These are phyloP conservation scores for Gasterosteus nipponicus DNA, from an alignment of 2,113 vertebrate species.

Conservation along the genomic window DNA sequence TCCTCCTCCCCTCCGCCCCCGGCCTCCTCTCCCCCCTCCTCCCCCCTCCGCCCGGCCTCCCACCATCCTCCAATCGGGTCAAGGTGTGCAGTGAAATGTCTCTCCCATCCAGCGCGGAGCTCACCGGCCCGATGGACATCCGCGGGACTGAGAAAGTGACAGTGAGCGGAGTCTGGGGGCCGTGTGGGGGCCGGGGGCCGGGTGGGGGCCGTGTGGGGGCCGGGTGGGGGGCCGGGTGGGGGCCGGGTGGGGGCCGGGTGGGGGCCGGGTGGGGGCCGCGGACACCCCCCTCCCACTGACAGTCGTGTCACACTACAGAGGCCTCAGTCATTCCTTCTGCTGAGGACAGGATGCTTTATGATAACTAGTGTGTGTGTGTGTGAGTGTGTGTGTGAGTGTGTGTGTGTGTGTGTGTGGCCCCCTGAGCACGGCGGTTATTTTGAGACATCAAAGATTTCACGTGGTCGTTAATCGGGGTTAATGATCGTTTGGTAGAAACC, in stretches of 20 bases:
- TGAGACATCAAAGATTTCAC: neutral
- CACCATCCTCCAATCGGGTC: neutral
- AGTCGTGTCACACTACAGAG: constrained; percentile 79
- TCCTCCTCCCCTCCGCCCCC: neutral
- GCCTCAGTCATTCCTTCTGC: constrained; percentile 76
- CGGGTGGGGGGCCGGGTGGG: constrained; percentile 48
- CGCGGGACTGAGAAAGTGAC: constrained; percentile 25
- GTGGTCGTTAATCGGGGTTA: neutral
- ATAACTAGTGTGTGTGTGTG: constrained; percentile 68
- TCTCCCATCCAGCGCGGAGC: constrained; percentile 59
- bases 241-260: no score
- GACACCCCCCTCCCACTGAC: constrained; percentile 74
- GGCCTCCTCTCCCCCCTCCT: neutral
- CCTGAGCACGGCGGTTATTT: neutral
- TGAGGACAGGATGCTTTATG: constrained; percentile 80
- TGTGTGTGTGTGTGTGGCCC: constrained; percentile 45
- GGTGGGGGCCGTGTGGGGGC: constrained; percentile 35
- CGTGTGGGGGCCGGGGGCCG: constrained; percentile 54
- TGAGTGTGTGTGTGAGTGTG: constrained; percentile 53
- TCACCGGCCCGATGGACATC: constrained; percentile 50
- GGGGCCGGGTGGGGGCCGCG: constrained; percentile 64
- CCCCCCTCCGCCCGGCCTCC: neutral
- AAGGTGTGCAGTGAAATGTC: constrained; percentile 65
- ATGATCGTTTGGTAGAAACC: neutral
- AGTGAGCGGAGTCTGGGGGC: constrained; percentile 52